Conservation (phyloP, 2,888 invertebrate genomes). For the Emesis castigata region DNA sequence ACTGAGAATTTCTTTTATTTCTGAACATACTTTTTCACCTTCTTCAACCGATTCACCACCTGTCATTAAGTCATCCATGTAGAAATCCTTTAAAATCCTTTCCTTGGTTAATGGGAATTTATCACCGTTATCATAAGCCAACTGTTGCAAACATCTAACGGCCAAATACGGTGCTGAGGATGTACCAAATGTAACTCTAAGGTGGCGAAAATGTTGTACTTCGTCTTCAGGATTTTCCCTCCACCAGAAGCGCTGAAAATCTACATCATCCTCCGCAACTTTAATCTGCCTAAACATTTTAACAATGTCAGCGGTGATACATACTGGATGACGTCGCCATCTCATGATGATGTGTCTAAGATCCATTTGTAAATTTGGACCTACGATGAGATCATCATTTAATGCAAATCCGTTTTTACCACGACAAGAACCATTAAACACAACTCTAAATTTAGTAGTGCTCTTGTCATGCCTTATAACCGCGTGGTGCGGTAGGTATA, state of each 20-base stretch:
- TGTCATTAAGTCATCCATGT: slow-evolving; percentile 65
- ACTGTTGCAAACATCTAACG: slow-evolving; percentile 65
- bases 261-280: slow-evolving; percentile 57
- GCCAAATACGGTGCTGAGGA: slow-evolving; percentile 69
- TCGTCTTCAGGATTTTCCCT: slow-evolving; percentile 26
- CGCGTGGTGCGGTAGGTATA: slow-evolving; percentile 69
- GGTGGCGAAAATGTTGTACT: slow-evolving; percentile 53
- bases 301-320: slow-evolving; percentile 66
- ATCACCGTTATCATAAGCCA: slow-evolving; percentile 61
- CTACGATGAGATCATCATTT: slow-evolving; percentile 64
- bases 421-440: slow-evolving; percentile 66
- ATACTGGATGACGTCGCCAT: slow-evolving; percentile 62
- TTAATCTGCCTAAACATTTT: slow-evolving; percentile 72
- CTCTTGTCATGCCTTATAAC: slow-evolving; percentile 64
- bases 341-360: slow-evolving; percentile 66
- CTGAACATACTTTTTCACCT: slow-evolving; percentile 50
- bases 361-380: slow-evolving; percentile 66
- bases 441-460: slow-evolving; percentile 67
- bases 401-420: slow-evolving; percentile 60
- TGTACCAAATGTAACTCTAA: slow-evolving; percentile 69
- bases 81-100: slow-evolving; percentile 54
- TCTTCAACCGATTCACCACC: slow-evolving; percentile 61
- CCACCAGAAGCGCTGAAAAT: slow-evolving; percentile 64
- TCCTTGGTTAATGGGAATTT: slow-evolving; percentile 61
- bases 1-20: slow-evolving; percentile 65